phyloP scores from a whole-genome alignment of 2,888 invertebrate genomes.

The Dioctria rufipes region DNA sequence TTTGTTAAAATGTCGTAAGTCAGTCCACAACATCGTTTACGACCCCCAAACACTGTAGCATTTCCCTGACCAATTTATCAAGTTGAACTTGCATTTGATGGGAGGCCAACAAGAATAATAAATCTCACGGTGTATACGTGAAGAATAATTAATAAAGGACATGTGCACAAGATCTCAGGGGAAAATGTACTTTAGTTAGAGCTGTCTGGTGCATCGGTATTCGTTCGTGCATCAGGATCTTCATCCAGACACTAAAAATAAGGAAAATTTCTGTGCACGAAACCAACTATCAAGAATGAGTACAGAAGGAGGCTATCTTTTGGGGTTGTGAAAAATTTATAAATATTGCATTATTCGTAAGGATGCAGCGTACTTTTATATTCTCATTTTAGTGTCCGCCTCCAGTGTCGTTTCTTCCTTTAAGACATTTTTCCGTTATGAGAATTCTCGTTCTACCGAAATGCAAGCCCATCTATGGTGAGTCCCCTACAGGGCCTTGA shows the following conservation, averaged over 20 bases:
- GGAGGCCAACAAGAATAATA: constrained; percentile 49
- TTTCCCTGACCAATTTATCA: constrained; percentile 52
- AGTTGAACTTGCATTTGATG: constrained; percentile 51
- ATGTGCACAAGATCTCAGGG: constrained; percentile 57
- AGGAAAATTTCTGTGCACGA: constrained; percentile 47
- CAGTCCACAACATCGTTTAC: constrained; percentile 51
- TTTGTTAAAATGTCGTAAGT: constrained; percentile 50
- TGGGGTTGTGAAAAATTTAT: constrained; percentile 50
- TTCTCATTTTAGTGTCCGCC: constrained; percentile 9
- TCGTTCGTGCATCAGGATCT: constrained; percentile 31
- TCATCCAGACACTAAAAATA: constrained; percentile 42
- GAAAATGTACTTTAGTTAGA: constrained; percentile 20
- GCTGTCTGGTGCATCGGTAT: constrained; percentile 15
- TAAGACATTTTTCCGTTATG: constrained; percentile 51
- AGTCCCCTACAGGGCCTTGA: constrained; percentile 53
- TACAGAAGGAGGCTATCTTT: constrained; percentile 32
- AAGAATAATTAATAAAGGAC: constrained; percentile 60
- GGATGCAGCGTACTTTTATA: constrained; percentile 40
- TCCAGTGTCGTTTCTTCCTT: constrained; percentile 26
- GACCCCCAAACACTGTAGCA: constrained; percentile 50
- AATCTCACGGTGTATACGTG: constrained; percentile 44
- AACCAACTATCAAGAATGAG: constrained; percentile 39
- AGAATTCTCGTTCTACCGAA: constrained; percentile 48
- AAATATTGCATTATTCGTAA: constrained; percentile 53
- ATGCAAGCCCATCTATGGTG: constrained; percentile 49